Conservation (phyloP, 2,888 invertebrate genomes). For the Drosophila histrio region DNA sequence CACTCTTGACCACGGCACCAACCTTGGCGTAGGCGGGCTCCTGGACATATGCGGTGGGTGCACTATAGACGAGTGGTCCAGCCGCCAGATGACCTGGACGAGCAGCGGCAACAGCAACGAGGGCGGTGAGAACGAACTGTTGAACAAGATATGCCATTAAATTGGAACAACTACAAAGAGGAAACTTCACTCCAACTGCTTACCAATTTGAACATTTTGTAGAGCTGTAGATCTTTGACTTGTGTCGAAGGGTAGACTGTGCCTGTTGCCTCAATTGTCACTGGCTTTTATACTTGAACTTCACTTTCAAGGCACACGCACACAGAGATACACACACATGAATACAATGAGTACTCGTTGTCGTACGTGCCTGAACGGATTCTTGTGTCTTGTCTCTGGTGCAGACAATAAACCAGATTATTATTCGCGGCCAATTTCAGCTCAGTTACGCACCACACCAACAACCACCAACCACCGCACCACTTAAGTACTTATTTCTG, state of each 20-base stretch:
- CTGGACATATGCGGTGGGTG: conserved; percentile 69
- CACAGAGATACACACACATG: conserved; percentile 10
- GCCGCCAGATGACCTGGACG: conserved; percentile 76
- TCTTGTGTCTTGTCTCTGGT: conserved; percentile 38
- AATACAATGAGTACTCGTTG: conserved; percentile 47
- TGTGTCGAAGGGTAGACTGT: conserved; percentile 67
- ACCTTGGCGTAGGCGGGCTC: conserved; percentile 79
- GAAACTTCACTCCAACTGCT: conserved; percentile 38
- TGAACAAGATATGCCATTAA: not conserved
- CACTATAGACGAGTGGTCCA: conserved; percentile 62
- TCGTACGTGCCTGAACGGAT: conserved; percentile 72
- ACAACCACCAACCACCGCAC: conserved; percentile 28
- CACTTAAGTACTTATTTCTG: conserved; percentile 47
- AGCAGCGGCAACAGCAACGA: conserved; percentile 81
- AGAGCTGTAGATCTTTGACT: conserved; percentile 77
- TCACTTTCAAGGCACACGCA: conserved; percentile 50
- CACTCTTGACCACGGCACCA: conserved; percentile 81
- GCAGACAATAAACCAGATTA: conserved; percentile 69
- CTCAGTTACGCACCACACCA: conserved; percentile 30
- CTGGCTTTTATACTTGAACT: conserved; percentile 80
- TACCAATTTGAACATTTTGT: conserved; percentile 84
- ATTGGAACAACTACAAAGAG: not conserved
- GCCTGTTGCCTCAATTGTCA: conserved; percentile 48
- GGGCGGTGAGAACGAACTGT: conserved; percentile 79
- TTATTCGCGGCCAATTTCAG: conserved; percentile 67